Conservation (phyloP, 2,113 vertebrate species). For the Nycticryphes semicollaris region DNA sequence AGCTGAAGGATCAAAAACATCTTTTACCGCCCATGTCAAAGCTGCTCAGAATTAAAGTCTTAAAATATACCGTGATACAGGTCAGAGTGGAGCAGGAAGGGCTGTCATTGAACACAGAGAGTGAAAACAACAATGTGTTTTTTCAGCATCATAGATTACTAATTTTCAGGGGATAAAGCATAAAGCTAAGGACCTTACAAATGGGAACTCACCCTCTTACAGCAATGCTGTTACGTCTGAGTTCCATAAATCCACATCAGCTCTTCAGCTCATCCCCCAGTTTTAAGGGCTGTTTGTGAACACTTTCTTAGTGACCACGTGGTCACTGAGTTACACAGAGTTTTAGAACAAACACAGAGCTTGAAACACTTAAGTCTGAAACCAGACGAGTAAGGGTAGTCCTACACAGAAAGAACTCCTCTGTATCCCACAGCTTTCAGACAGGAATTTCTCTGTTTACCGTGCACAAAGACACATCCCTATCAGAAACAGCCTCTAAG, state of each 20-base stretch:
- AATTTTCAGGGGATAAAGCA: not conserved
- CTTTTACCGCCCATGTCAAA: not conserved
- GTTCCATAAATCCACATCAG: not conserved
- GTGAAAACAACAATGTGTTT: not conserved
- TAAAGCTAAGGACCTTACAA: not conserved
- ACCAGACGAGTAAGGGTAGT: not conserved
- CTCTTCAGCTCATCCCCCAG: not conserved
- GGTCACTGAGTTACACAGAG: not conserved
- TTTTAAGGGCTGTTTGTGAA: not conserved
- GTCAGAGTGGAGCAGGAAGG: not conserved
- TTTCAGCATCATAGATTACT: not conserved
- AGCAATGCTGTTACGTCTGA: not conserved
- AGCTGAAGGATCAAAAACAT: not conserved
- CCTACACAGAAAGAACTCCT: not conserved
- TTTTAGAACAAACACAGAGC: not conserved
- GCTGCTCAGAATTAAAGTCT: not conserved
- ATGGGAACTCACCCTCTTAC: not conserved
- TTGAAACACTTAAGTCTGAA: not conserved
- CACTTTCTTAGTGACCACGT: not conserved
- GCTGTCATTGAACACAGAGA: not conserved
- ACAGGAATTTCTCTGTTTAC: not conserved
- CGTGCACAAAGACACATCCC: not conserved
- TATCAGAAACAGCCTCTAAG: conserved; percentile 2
- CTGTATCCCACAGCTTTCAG: not conserved
- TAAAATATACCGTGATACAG: not conserved